A percentile compares a stretch with the other conserved stretches of the same genome.
Conservation (phyloP, 2,888 invertebrate genomes). For the Phengaris alcon region DNA sequence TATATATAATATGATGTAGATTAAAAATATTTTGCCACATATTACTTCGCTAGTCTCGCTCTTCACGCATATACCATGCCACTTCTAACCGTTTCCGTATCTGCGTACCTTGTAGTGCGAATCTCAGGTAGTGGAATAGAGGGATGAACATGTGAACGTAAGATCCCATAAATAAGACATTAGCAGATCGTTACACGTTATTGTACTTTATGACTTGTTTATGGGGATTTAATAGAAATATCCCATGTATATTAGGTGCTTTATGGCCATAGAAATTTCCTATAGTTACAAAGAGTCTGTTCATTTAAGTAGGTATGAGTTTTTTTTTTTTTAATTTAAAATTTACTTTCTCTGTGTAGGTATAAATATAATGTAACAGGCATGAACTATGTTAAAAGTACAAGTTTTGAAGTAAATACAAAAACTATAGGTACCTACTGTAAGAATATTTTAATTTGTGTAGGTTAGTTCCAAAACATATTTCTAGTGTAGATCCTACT, state of each 20-base stretch:
- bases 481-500: too few species aligned
- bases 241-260: constrained; percentile 4
- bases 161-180: constrained; percentile 76
- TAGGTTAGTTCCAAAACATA: too few species aligned
- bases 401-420: too few species aligned
- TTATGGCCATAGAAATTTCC: background rate
- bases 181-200: constrained; percentile 62
- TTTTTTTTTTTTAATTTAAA: background rate
- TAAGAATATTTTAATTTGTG: too few species aligned
- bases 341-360: too few species aligned
- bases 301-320: background rate
- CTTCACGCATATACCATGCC: background rate
- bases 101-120: constrained; percentile 39
- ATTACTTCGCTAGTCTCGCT: too few species aligned
- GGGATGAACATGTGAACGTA: constrained; percentile 70
- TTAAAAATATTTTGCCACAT: too few species aligned
- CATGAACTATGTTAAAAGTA: too few species aligned
- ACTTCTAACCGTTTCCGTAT: constrained; percentile 36
- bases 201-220: constrained; percentile 32
- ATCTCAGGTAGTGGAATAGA: constrained; percentile 59
- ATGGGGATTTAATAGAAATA: constrained; percentile 27
- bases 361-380: too few species aligned
- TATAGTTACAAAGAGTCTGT: background rate
- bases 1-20: too few species aligned
- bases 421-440: too few species aligned